A percentile compares a stretch with the other conserved stretches of the same genome.
These are phyloP conservation scores for Agrochola lota DNA, from an alignment of 2,888 invertebrate genomes.

Conservation along the genomic window DNA sequence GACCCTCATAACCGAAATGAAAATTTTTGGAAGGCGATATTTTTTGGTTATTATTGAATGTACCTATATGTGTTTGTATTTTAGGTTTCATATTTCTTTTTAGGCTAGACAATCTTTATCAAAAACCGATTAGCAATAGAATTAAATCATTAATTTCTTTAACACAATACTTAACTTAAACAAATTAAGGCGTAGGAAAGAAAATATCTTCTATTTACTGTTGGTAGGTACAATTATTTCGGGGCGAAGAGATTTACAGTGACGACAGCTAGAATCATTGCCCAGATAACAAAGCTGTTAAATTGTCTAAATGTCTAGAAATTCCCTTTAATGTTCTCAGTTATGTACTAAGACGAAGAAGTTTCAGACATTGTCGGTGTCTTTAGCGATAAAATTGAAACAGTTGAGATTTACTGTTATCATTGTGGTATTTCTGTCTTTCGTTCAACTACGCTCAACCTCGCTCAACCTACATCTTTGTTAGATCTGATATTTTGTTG, in stretches of 20 bases:
- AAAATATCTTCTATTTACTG: neutral
- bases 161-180: no score
- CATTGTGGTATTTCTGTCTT: conserved; percentile 11
- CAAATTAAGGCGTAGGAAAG: neutral
- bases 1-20: conserved; percentile 43
- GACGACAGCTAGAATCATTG: conserved; percentile 45
- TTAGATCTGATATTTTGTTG: conserved; percentile 24
- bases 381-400: conserved; percentile 45
- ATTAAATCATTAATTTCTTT: no score
- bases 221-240: conserved; percentile 17
- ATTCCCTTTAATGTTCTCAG: conserved; percentile 42
- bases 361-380: conserved; percentile 41
- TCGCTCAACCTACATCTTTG: neutral
- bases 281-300: conserved; percentile 41
- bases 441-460: neutral
- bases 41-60: conserved; percentile 4
- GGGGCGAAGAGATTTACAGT: conserved; percentile 32
- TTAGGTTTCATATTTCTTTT: neutral
- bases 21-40: conserved; percentile 17
- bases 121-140: neutral
- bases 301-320: conserved; percentile 50
- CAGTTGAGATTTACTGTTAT: conserved; percentile 39
- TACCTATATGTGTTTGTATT: neutral
- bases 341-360: conserved; percentile 34
- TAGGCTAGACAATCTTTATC: neutral